A percentile compares a stretch with the other conserved stretches of the same genome.
These are phyloP conservation scores for Drosophila teissieri DNA, from an alignment of 1,140 invertebrate species.

Conservation along the genomic window DNA sequence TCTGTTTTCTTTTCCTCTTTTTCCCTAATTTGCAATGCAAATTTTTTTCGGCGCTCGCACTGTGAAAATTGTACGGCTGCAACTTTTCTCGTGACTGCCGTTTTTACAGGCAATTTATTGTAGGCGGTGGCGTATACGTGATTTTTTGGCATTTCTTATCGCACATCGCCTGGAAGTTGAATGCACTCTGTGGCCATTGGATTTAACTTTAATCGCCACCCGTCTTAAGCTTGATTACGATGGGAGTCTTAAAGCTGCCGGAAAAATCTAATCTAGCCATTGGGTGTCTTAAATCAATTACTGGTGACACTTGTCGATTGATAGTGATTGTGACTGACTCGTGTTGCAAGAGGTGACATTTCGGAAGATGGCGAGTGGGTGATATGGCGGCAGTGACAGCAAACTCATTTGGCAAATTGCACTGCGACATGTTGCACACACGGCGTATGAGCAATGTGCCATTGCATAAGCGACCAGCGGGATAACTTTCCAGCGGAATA, in stretches of 20 bases:
- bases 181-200: slow-evolving; percentile 59
- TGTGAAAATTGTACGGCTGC: slow-evolving; percentile 71
- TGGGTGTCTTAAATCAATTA: slow-evolving; percentile 1
- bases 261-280: slow-evolving; percentile 13
- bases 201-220: slow-evolving; percentile 50
- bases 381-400: slow-evolving; percentile 42
- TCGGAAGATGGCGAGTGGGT: slow-evolving; percentile 51
- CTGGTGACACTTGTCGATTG: slow-evolving; percentile 38
- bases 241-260: neutral
- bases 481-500: slow-evolving; percentile 61
- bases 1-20: slow-evolving; percentile 24
- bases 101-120: slow-evolving; percentile 28
- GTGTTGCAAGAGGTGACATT: slow-evolving; percentile 23
- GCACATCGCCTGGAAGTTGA: slow-evolving; percentile 62
- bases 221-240: slow-evolving; percentile 28
- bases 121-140: slow-evolving; percentile 76
- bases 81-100: slow-evolving; percentile 57
- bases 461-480: slow-evolving; percentile 49
- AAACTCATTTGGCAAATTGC: slow-evolving; percentile 69
- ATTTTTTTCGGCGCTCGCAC: slow-evolving; percentile 66
- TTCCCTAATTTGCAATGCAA: slow-evolving; percentile 70
- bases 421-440: slow-evolving; percentile 27
- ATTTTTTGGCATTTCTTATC: slow-evolving; percentile 79
- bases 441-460: slow-evolving; percentile 59
- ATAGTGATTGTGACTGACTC: slow-evolving; percentile 12